These are phyloP conservation scores for Baryphthengus martii DNA, from an alignment of 2,113 vertebrate genomes.

Conservation along the genomic window DNA sequence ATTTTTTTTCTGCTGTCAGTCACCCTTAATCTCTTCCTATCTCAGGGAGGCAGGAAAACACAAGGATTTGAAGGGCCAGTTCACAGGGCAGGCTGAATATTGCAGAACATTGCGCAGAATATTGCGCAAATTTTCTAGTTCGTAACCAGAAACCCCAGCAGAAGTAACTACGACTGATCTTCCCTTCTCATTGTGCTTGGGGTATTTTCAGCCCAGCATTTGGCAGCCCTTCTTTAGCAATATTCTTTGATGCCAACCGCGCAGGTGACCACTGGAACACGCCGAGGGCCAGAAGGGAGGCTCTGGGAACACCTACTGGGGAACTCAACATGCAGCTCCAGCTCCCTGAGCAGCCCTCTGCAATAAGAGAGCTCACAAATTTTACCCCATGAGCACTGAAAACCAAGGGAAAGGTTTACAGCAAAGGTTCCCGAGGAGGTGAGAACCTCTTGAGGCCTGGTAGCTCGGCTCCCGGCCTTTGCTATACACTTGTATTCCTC, in stretches of 20 bases:
- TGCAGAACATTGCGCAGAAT: not conserved
- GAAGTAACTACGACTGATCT: not conserved
- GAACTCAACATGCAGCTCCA: not conserved
- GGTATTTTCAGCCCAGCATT: not conserved
- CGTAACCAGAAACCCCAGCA: not conserved
- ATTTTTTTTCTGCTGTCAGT: constrained; percentile 42
- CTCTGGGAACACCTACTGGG: not conserved
- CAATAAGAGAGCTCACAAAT: not conserved
- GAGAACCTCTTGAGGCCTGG: not conserved
- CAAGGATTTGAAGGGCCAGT: constrained; percentile 31
- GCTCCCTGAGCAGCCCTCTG: not conserved
- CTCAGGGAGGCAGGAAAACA: constrained; percentile 31
- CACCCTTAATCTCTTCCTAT: constrained; percentile 51
- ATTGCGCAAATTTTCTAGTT: not conserved
- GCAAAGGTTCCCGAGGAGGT: not conserved
- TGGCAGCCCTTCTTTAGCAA: not conserved
- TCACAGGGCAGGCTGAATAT: not conserved
- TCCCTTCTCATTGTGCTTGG: not conserved
- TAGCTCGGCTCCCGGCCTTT: not conserved
- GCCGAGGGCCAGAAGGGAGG: not conserved
- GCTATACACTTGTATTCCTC: not conserved
- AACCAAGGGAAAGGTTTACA: not conserved
- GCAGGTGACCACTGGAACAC: not conserved
- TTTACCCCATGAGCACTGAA: not conserved
- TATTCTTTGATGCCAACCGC: not conserved